Base-by-base conservation (phyloP, 2,888 invertebrate species). In the Xanthia icteritia region DNA sequence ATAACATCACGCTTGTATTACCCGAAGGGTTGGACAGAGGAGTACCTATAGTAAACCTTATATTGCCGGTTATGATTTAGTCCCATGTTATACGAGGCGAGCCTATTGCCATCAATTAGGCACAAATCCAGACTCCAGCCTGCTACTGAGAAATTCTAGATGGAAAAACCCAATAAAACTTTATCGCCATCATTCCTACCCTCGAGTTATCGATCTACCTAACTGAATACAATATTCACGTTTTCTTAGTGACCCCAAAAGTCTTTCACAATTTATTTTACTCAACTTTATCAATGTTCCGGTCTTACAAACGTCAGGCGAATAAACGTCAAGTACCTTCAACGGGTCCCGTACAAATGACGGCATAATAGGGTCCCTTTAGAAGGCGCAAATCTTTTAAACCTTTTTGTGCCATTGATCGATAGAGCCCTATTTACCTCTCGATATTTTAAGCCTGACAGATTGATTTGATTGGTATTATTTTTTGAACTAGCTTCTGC, bases 381-480 rank as follows among this genome's bases (percentile, higher is more conserved):
- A 66, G 39, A 72, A 66, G 69, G 76, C 83, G 48, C 64, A 82
- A 77, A 84, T 79, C 86, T 79, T 76, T 79, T 63, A 73, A 82
- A 45, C 39, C 73, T 72, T 77, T 63, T 82, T 64, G 60, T 60
- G 13, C 45, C 51, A 71, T 73, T 74, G 77, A 79, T 86, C 58
- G 85, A 76, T 71, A 48, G 51, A 73, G 2, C 72, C 67, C 67
- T 79, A 75, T 86, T 85, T 82, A 84, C 69, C 79, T 76, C 73
- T 76, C 69, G 73, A 66, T 79, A 75, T 82, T 86, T 77, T 74
- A 72, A 76, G 73, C 60, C 36, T 56, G 58, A 77, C 64, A 71
- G 65, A 78, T 73, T 67, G 56, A 23, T 60, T 72, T 85, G 74
- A 45, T 15, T 45, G 42, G 42, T 39, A 9, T 39, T 39, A 9